Evolutionary conservation across 1,140 invertebrate species (phyloP), one percentile per base, ranked within the genome.

Genomic region (Luehdorfia chinensis): DNA sequence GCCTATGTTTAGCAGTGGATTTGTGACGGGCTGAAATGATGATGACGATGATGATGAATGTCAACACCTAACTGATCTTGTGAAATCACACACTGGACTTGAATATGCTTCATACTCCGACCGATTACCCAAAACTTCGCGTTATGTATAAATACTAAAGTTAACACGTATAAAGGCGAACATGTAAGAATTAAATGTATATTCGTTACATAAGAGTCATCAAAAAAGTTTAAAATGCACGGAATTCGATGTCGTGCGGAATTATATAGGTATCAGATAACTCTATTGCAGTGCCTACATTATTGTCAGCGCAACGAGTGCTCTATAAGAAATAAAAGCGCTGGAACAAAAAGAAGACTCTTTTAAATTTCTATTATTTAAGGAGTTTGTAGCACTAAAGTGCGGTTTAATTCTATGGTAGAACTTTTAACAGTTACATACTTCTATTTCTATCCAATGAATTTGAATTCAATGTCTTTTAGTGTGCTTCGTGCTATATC

Each of bases 361-460:
- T 69, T 73, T 75, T 66, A 75, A 71, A 77, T 64, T 77, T 75
- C 71, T 81, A 30, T 84, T 83, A 83, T 79, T 79, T 72, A 63
- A 73, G 75, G 65, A 67, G 66, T 80, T 72, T 79, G 70, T 75
- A 75, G 65, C 62, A 65, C 66, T 75, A 75, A 74, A 80, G 69
- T 80, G 76, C 63, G 75, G 67, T 83, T 83, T 84, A 84, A 78
- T 84, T 84, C 75, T 75, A 70, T 61, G 60, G 64, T 68, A 55
- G 69, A 73, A 75, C 66, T 75, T 75, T 70, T 55, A 43, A 64
- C 67, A 63, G 53, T 68, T 66, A 44, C 43, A 54, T 58, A 67
- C 56, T 70, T 72, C 66, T 72, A 72, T 80, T 75, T 68, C 58
- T 58, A 63, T 73, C 68, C 66, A 54, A 69, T 71, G 59, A 69